Conservation (phyloP, 2,888 invertebrate species). For the Dorcus hopei region DNA sequence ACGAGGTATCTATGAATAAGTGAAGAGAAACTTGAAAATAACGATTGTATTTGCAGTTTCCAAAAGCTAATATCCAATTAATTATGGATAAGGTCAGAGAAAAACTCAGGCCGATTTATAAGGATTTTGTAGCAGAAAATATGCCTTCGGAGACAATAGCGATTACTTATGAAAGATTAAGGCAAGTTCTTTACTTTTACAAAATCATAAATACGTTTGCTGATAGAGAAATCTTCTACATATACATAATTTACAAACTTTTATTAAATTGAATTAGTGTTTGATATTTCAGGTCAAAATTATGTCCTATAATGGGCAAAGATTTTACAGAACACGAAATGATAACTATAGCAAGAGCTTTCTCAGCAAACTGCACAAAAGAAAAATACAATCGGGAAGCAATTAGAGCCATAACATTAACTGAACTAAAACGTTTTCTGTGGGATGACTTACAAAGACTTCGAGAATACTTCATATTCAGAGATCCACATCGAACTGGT, state of each 20-base stretch:
- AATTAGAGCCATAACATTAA: conserved; percentile 66
- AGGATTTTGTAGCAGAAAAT: conserved; percentile 72
- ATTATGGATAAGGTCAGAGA: conserved; percentile 74
- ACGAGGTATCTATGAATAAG: conserved; percentile 56
- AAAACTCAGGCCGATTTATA: conserved; percentile 66
- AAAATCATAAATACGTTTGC: no score
- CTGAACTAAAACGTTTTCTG: conserved; percentile 66
- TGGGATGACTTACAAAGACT: conserved; percentile 69
- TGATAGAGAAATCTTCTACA: background rate
- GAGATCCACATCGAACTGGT: conserved; percentile 58
- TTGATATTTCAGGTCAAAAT: conserved; percentile 53
- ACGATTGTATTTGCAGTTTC: conserved; percentile 56
- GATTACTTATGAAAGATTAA: conserved; percentile 47
- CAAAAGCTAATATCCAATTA: conserved; percentile 66
- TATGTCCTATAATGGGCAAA: conserved; percentile 64
- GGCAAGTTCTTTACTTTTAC: conserved; percentile 33
- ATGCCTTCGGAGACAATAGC: conserved; percentile 48
- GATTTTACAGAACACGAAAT: conserved; percentile 79
- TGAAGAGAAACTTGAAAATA: background rate
- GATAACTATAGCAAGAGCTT: conserved; percentile 70
- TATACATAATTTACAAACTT: background rate
- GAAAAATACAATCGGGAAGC: conserved; percentile 49
- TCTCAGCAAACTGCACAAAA: conserved; percentile 60
- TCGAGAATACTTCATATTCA: conserved; percentile 57
- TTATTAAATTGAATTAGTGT: no score